Evolutionary conservation across 2,113 vertebrate species (phyloP), one percentile per base, ranked within the genome.

Genomic region (Daboia siamensis): DNA sequence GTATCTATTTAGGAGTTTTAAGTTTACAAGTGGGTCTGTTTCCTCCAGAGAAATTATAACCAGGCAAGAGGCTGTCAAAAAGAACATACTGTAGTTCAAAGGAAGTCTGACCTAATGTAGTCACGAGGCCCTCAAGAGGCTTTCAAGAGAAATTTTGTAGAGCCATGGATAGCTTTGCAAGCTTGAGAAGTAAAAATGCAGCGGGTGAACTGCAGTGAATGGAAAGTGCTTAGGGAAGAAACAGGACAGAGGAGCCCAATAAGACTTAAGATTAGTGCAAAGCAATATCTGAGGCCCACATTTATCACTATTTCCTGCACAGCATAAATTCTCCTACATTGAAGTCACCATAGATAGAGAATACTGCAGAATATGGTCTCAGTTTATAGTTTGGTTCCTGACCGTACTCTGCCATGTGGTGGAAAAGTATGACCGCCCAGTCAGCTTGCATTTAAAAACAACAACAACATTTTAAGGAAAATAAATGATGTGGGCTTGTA

Each of bases 71-170:
- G 44, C 87, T 0, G 0, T 54, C 17, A 61, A 24, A 87, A 90
- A 4, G 61, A 33, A 33, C 61, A 69, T 26, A 51, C 48, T 51
- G 48, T 51, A 59, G 11, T 2, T 74, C 91, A 57, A 51, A 0
- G n/a, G 5, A 59, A 92, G 24, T 7, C 15, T 56, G 86, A 91
- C 8, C 24, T 33, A 48, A 0, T 8, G 64, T 51, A 89, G 20
- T 4, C 90, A 13, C 92, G 13, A 64, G 56, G 1, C 80, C 29
- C 48, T 90, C 0, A 0, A 0, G 91, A 88, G 88, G 23, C 0
- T 0, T 39, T 24, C 17, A 3, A 44, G 90, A 74, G 39, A 84
- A 44, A 39, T 2, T 64, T 0, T 0, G 57, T 5, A 24, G 84
- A 57, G 64, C 9, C 4, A 1, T 0, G 6, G 57, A 15, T 15